Conservation (phyloP, 1,140 invertebrate species). For the Chironomus tepperi region DNA sequence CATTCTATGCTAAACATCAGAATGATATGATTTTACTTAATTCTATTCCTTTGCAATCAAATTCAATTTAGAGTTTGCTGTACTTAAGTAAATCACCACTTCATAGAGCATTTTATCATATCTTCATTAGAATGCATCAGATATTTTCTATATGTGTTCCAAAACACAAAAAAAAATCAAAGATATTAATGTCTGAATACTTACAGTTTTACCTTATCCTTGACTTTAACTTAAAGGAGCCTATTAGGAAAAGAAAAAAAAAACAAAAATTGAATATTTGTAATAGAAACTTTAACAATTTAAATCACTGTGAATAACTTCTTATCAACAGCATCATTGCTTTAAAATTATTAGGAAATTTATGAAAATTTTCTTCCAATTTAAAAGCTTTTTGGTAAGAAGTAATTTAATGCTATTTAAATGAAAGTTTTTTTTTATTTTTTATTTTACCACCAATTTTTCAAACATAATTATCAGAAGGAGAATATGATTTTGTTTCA, state of each 20-base stretch:
- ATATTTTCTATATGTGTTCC: not conserved
- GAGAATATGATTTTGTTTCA: too few relatives aligned
- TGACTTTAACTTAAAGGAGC: not conserved
- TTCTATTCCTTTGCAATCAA: too few relatives aligned
- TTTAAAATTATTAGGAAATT: not conserved
- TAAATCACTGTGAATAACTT: not conserved
- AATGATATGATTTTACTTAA: too few relatives aligned
- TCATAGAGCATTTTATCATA: too few relatives aligned
- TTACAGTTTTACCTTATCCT: not conserved
- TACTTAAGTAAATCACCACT: too few relatives aligned
- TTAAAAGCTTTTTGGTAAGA: conserved; percentile 6
- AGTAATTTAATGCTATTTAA: not conserved
- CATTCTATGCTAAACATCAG: too few relatives aligned
- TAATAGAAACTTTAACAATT: not conserved
- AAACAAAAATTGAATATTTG: not conserved
- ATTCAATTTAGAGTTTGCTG: too few relatives aligned
- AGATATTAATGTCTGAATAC: not conserved
- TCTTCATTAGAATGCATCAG: too few relatives aligned
- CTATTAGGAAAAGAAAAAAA: not conserved
- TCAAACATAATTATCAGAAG: too few relatives aligned
- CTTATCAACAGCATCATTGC: conserved; percentile 21
- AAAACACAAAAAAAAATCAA: too few relatives aligned
- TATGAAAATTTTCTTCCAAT: not conserved
- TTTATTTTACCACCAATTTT: too few relatives aligned
- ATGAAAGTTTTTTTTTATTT: not conserved